Base-by-base conservation (phyloP, 2,113 vertebrate genomes). In the Morone saxatilis region DNA sequence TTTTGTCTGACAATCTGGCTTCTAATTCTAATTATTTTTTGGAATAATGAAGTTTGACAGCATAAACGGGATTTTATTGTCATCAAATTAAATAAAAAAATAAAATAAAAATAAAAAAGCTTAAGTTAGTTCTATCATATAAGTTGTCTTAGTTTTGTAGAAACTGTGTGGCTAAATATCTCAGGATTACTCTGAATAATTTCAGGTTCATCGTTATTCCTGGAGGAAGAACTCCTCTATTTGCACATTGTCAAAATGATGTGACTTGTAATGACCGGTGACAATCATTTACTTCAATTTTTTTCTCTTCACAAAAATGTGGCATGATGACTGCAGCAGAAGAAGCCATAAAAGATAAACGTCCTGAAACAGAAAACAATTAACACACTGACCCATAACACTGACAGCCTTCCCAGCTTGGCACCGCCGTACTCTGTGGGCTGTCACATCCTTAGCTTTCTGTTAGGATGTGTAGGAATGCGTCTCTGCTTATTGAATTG, bases 401-500 rank as follows among this genome's bases (percentile, higher is more conserved):
- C 25, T 68, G 84, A 84, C 81, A 78, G 87, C 56, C 63, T 54
- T 56, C 59, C 60, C 75, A 70, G 80, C 70, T 76, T 76, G 81
- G 85, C 82, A 74, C 80, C 20, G 17, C 5, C 25, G 10, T 19
- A 78, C 81, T 86, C 69, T 57, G 82, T 72, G 79, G 83, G 76
- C 72, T 83, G 88, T 92, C 83, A 86, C 80, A 82, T 80, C 71
- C 78, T 83, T 51, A 60, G 89, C 83, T 91, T 86, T 87, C 90
- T 77, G 81, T 91, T 84, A 78, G 86, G 85, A 94, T 90, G 90
- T 91, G 90, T 87, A 92, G 89, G 88, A 93, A 89, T 86, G 89
- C 56, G 56, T 91, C 85, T 91, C 77, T 65, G 79, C 82, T 93
- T 94, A 93, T 93, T 93, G 92, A 93, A 94, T 94, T 92, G 89